Base-by-base conservation (phyloP, 2,113 vertebrate genomes). In the Mirza zaza region DNA sequence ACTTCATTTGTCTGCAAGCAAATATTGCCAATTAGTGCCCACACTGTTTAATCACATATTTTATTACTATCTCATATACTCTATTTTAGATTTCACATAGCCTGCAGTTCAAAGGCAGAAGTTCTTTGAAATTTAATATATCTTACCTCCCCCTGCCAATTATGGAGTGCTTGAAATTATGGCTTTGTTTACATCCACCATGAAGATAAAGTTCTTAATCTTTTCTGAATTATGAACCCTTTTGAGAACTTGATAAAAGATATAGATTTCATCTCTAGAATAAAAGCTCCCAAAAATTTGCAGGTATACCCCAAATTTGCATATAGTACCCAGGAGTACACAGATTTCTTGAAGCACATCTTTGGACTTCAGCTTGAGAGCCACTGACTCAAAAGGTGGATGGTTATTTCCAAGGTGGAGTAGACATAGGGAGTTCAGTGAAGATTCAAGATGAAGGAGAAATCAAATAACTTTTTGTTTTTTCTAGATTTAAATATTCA, bases 401-500 rank as follows among this genome's bases (percentile, higher is more conserved):
- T 42, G 14, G 8, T n/a, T 48, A 48, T 80, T 82, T 96, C 15
- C 20, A 76, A 6, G 21, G 87, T 82, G 32, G 34, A 73, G 32
- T 70, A 5, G 36, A 76, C 50, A 82, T 2, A 42, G 36, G 34
- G 20, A 82, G 42, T 87, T 91, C 61, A 83, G 10, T n/a, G 18
- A n/a, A 87, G 39, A 50, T 81, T 92, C 57, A 90, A 87, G 14
- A 39, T 39, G 8, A 80, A 71, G 20, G 36, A 94, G 34, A 55
- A 93, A 45, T 57, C 17, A 86, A 91, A 88, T 50, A 48, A 88
- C 36, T 80, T 86, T 67, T 75, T 76, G 45, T 7, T 10, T 84
- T 82, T 65, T 84, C 68, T 95, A 63, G n/a, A 50, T 94, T 91
- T 95, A 71, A 81, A 59, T n/a, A 61, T 70, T 92, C 79, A 63